Evolutionary conservation across 2,888 invertebrate species (phyloP), one percentile per base, ranked within the genome.

Genomic region (Eilema depressum): DNA sequence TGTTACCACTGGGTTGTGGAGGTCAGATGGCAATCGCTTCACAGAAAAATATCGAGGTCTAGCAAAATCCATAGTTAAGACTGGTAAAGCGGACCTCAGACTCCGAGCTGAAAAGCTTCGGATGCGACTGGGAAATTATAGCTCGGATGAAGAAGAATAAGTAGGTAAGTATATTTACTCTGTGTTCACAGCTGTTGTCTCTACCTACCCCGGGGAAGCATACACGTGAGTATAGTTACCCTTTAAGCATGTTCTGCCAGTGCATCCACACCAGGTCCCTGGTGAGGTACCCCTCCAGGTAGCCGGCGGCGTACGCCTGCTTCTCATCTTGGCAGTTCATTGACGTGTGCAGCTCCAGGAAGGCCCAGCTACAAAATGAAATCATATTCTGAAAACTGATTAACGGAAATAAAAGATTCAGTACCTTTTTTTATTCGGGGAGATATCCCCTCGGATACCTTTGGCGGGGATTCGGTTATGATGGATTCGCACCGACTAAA

Each of bases 281-380:
- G 0, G 97, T 96, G 61, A 96, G 89, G 81, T 86, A 95, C 0
- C 97, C 97, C 87, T 97, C 97, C 3, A 96, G 92, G 81, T 96
- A 93, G 1, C 97, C 97, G 0, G 97, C 97, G 0, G 96, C 96
- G 82, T 96, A 97, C 0, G 97, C 96, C 86, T 97, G 97, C 77
- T 92, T 87, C 69, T 94, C 93, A 88, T 97, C 96, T 3, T 90
- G 85, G 69, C 85, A 90, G 17, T 87, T 86, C 0, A 81, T 81
- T 62, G 93, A 92, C 0, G 97, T 96, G 74, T 95, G 92, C 8
- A 97, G 85, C 86, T 96, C 96, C 63, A 97, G 88, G 81, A 94
- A 96, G 8, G 96, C 96, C 97, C 97, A 97, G 30, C 97, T 97
- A 78, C 53, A 62, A 63, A 28, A 23, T 47, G 20, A 25, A 33